phyloP scores from a whole-genome alignment of 2,797 vertebrate species.

The Acipenser ruthenus region DNA sequence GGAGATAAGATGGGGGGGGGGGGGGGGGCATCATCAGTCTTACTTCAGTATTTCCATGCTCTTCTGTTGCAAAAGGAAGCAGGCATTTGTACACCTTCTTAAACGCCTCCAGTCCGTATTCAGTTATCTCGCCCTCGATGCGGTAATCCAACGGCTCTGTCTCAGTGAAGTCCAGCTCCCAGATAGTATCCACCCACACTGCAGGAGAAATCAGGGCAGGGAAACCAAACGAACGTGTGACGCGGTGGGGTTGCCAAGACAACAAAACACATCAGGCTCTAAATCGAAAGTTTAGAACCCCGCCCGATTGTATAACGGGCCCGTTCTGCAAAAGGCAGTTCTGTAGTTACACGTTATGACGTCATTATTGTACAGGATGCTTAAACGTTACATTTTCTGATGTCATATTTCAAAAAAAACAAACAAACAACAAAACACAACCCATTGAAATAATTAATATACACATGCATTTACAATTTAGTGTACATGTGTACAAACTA shows the following conservation, averaged over 20 bases:
- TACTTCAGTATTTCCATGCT: constrained; percentile 33
- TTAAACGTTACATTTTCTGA: too few relatives aligned
- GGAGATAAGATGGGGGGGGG: too few relatives aligned
- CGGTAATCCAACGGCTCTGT: constrained; percentile 54
- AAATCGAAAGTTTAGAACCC: neutral
- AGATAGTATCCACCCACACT: constrained; percentile 76
- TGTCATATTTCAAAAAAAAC: too few relatives aligned
- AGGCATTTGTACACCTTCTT: constrained; percentile 52
- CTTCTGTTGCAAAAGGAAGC: constrained; percentile 38
- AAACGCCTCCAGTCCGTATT: constrained; percentile 49
- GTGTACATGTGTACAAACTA: too few relatives aligned
- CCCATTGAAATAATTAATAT: too few relatives aligned
- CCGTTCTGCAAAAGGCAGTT: too few relatives aligned
- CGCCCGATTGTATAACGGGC: neutral
- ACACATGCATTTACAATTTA: too few relatives aligned
- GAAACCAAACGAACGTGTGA: neutral
- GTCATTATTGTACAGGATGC: too few relatives aligned
- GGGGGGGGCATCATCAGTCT: neutral
- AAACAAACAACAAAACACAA: too few relatives aligned
- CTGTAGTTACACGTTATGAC: neutral
- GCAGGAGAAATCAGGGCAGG: constrained; percentile 23
- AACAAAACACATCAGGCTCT: neutral
- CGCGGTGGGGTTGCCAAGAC: neutral
- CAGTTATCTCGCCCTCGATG: constrained; percentile 50
- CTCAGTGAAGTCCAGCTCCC: constrained; percentile 83